Conservation (phyloP, 2,797 vertebrate species). For the Botia almorhae region DNA sequence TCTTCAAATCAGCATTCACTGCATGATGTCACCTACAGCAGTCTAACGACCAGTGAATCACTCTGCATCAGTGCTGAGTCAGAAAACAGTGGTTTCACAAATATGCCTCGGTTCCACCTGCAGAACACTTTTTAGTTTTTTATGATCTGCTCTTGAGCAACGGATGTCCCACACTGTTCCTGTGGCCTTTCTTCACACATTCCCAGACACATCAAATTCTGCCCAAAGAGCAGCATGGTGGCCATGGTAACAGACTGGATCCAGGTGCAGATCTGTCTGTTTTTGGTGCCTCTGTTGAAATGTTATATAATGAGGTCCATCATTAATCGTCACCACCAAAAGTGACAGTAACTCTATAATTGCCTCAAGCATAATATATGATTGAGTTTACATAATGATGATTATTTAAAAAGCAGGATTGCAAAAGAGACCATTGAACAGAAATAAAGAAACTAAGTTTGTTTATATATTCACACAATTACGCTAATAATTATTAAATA, state of each 20-base stretch:
- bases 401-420: not conserved
- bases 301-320: conserved; percentile 9
- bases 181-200: conserved; percentile 14
- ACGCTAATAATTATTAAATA: no score
- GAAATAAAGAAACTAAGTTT: no score
- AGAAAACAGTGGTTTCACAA: not conserved
- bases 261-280: conserved; percentile 31
- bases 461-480: no score
- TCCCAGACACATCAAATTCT: conserved; percentile 21
- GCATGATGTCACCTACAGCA: not conserved
- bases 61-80: conserved; percentile 18
- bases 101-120: not conserved
- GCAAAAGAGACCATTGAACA: not conserved
- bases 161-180: not conserved
- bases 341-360: not conserved
- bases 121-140: not conserved
- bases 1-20: not conserved
- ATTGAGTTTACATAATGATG: not conserved
- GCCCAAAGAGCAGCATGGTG: conserved; percentile 47
- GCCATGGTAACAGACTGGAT: conserved; percentile 49
- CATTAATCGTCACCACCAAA: not conserved
- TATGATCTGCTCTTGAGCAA: not conserved
- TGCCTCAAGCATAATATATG: not conserved
- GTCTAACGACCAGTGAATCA: conserved; percentile 4
- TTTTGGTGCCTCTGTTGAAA: not conserved